Base-by-base conservation (phyloP, 2,888 invertebrate species). In the Dicyrtoma fusca region DNA sequence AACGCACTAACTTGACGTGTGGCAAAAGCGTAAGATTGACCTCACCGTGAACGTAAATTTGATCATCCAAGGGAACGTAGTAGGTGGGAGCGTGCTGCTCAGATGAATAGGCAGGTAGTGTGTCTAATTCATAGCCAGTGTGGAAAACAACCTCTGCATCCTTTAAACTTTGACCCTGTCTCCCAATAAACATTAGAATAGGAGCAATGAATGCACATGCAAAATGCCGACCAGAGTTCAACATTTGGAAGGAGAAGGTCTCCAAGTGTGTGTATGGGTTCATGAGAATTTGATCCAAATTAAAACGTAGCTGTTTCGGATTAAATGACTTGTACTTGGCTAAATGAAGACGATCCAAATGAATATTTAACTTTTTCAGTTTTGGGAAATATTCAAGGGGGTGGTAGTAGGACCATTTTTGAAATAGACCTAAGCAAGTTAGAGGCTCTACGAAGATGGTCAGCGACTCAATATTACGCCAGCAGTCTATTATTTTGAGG, bases 201-300 rank as follows among this genome's bases (percentile, higher is more conserved):
- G 73, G 73, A 14, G 73, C 69, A 11, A 73, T 45, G 49, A 73
- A 73, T 8, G 69, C 73, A 59, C 73, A 73, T 1, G 69, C 69
- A 34, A 63, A 69, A 49, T 69, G 69, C 5, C 69, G 63, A 0
- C 73, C 73, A 25, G 63, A n/a, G 25, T 73, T 69, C 0, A 73
- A 19, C 64, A 73, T 69, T 34, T 69, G 69, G 59, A 59, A 73
- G 17, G 49, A 51, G 13, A 73, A 47, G 0, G n/a, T 17, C 21
- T 14, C 0, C 5, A 73, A n/a, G 57, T 69, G 44, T 17, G 45
- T 34, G 34, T 69, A 73, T 14, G 69, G 69, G 44, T 62, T 69
- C 47, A 69, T 21, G 14, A 73, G 47, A 21, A 73, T 55, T n/a
- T 53, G 45, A 34, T 73, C 73, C 26, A 73, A 64, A 34, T 73